Evolutionary conservation across 2,888 invertebrate genomes (phyloP).

Genomic region (Steinernema hermaphroditum): DNA sequence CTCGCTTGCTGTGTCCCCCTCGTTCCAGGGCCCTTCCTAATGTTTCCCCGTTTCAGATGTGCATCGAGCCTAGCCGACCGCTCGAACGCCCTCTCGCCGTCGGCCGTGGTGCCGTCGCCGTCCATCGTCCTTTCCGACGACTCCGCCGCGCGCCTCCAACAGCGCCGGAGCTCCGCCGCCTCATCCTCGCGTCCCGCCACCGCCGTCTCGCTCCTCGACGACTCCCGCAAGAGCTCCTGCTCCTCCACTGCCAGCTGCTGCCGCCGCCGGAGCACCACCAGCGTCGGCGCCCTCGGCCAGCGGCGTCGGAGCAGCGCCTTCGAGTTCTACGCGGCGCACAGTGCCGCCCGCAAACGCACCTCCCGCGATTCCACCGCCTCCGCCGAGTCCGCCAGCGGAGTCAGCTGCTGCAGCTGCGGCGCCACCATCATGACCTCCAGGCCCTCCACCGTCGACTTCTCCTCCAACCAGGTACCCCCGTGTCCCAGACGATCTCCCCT

Average conservation of each 20-base stretch:
- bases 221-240: slow-evolving; percentile 10
- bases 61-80: slow-evolving; percentile 17
- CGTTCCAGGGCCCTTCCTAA: neutral
- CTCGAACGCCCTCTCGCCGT: neutral
- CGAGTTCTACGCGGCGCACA: slow-evolving; percentile 1
- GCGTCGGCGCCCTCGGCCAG: neutral
- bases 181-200: neutral
- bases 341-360: neutral
- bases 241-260: slow-evolving; percentile 2
- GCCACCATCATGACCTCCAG: neutral
- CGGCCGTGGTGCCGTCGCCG: neutral
- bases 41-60: neutral
- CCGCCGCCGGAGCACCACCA: slow-evolving; percentile 8
- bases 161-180: neutral
- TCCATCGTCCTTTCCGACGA: neutral
- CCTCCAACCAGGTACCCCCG: neutral
- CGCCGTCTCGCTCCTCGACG: neutral
- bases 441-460: neutral
- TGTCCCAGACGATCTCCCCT: neutral
- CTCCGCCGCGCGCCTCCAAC: neutral
- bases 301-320: neutral
- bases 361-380: neutral
- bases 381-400: neutral
- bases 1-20: neutral
- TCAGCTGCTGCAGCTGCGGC: slow-evolving; percentile 8